Conservation (phyloP, 2,888 invertebrate genomes). For the Dorcus hopei region DNA sequence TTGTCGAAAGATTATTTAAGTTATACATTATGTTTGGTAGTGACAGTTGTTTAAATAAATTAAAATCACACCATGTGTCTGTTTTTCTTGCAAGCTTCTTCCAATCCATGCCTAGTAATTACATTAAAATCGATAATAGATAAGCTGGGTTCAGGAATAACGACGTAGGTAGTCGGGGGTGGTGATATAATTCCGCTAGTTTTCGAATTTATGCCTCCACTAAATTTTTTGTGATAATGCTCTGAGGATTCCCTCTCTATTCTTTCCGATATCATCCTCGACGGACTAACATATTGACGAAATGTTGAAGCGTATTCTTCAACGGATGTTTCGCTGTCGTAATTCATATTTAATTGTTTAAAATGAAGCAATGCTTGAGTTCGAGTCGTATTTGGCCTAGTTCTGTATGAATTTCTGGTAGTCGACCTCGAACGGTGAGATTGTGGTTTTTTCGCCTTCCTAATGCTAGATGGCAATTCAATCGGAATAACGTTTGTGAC, state of each 20-base stretch:
- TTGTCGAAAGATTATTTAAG: too few species aligned
- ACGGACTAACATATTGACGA: slow-evolving; percentile 35
- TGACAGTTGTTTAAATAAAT: slow-evolving; percentile 3
- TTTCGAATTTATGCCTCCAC: slow-evolving; percentile 13
- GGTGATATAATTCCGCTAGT: slow-evolving; percentile 25
- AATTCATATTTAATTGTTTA: slow-evolving; percentile 55
- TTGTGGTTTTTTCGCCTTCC: slow-evolving; percentile 32
- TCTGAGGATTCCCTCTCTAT: not conserved
- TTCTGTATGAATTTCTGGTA: slow-evolving; percentile 46
- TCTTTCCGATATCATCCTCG: slow-evolving; percentile 20
- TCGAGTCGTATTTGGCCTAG: slow-evolving; percentile 51
- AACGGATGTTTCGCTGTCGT: slow-evolving; percentile 54
- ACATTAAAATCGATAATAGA: slow-evolving; percentile 62
- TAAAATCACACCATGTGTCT: slow-evolving; percentile 17
- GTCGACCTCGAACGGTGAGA: slow-evolving; percentile 38
- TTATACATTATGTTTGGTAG: not conserved
- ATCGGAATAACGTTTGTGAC: slow-evolving; percentile 65
- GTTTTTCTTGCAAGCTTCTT: slow-evolving; percentile 43
- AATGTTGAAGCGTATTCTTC: slow-evolving; percentile 45
- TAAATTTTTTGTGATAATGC: slow-evolving; percentile 4
- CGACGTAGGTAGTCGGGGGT: slow-evolving; percentile 42
- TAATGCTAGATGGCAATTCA: slow-evolving; percentile 26
- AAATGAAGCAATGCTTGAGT: slow-evolving; percentile 54
- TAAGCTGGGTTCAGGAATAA: slow-evolving; percentile 60
- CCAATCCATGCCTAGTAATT: slow-evolving; percentile 39